Base-by-base conservation (phyloP, 2,888 invertebrate genomes). In the Polietes domitor region DNA sequence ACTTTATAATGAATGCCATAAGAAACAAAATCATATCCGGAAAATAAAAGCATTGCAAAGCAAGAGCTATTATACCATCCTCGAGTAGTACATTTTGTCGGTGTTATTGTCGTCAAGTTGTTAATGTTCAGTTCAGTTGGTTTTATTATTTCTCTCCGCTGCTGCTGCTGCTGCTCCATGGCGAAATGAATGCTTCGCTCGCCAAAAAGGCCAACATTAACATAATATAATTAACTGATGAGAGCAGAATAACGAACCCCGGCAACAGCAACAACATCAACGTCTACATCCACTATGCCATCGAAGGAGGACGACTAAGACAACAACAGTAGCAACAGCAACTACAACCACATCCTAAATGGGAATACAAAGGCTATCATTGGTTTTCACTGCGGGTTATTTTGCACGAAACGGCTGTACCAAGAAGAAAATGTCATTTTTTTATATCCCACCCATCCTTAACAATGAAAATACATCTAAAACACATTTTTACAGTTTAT, bases 201-300 rank as follows among this genome's bases (percentile, higher is more conserved):
- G 72, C 43, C 37, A 50, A 73, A 73, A 73, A 81, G 63, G 68
- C 17, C 72, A 77, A 77, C 77, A 77, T 81, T 73, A 73, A 68
- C 77, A 77, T 81, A 41, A 41, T 77, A 73, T 68, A 81, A 77
- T 73, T 81, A 77, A 73, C 68, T 72, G 68, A 68, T 73, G 73
- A 72, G 72, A 37, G 15, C n/a, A 68, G 17, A 41, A 63, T 10
- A 17, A 10, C 63, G 37, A 63, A 32, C 24, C 21, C 19, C 17
- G 17, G 50, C 55, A 21, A 55, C 10, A 6, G 19, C 17, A 6
- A 53, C 7, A 17, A 15, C 50, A 53, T 1, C 50, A 17, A 17
- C 55, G 21, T 10, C 55, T 6, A 21, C 55, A 47, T 2, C 9
- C 55, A 19, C n/a, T n/a, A n/a, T n/a, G n/a, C n/a, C n/a, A n/a